These are phyloP conservation scores for Cetonia aurata DNA, from an alignment of 2,888 invertebrate species.

Conservation along the genomic window DNA sequence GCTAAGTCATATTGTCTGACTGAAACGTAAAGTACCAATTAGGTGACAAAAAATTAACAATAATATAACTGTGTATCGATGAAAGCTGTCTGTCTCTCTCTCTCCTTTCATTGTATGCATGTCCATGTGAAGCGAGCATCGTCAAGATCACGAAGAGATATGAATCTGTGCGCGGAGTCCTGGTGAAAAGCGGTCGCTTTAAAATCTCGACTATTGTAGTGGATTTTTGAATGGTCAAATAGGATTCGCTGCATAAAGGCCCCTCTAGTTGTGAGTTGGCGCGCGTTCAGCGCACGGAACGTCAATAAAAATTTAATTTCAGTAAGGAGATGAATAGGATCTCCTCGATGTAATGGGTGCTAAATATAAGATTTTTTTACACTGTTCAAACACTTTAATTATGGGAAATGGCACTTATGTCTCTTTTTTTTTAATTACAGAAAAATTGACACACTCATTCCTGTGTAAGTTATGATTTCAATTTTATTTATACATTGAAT, in stretches of 20 bases:
- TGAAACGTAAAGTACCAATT: conserved; percentile 21
- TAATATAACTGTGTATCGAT: conserved; percentile 6
- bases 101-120: too few species aligned
- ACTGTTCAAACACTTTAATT: too few species aligned
- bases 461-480: too few species aligned
- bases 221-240: conserved; percentile 32
- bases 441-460: too few species aligned
- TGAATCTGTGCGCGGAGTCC: not conserved
- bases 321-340: not conserved
- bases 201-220: conserved; percentile 19
- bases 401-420: too few species aligned
- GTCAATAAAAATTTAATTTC: not conserved
- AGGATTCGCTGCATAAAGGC: conserved; percentile 28
- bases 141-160: conserved; percentile 13
- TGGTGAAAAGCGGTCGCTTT: conserved; percentile 1
- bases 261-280: not conserved
- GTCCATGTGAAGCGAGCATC: not conserved
- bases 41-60: conserved; percentile 22
- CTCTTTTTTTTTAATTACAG: too few species aligned
- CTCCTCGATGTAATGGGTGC: too few species aligned
- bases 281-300: not conserved
- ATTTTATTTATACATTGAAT: too few species aligned
- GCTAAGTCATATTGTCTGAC: conserved; percentile 15
- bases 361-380: too few species aligned
- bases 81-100: not conserved